Conservation (phyloP, 2,888 invertebrate genomes). For the Ceraclea dissimilis region DNA sequence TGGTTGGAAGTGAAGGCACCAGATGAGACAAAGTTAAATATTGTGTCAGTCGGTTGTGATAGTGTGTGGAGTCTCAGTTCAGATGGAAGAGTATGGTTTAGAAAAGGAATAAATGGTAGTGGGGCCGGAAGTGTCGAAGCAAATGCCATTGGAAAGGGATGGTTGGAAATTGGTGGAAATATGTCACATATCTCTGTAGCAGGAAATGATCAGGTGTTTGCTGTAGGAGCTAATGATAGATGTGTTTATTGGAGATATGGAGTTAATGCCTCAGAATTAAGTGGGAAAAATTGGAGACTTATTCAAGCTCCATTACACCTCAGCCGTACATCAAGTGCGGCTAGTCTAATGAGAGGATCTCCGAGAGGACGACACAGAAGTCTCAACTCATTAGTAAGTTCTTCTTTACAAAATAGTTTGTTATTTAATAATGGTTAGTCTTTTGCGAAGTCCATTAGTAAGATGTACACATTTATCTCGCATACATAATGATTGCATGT, state of each 20-base stretch:
- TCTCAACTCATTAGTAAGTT: constrained; percentile 52
- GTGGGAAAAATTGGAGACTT: constrained; percentile 81
- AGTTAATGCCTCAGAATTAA: constrained; percentile 64
- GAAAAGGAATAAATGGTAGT: constrained; percentile 65
- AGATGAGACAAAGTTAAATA: constrained; percentile 60
- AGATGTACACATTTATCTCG: no score
- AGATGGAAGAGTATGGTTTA: constrained; percentile 81
- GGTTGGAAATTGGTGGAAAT: constrained; percentile 85
- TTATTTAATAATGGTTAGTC: background rate
- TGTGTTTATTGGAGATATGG: constrained; percentile 74
- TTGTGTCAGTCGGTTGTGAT: constrained; percentile 75
- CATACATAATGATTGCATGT: no score
- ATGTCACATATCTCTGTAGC: constrained; percentile 80
- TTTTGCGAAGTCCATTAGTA: no score
- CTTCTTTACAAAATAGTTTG: background rate
- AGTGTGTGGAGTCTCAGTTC: constrained; percentile 75
- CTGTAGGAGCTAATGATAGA: constrained; percentile 75
- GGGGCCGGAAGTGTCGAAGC: constrained; percentile 65
- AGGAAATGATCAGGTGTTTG: constrained; percentile 83
- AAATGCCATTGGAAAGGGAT: constrained; percentile 71
- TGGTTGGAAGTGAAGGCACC: constrained; percentile 78
- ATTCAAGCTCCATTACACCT: constrained; percentile 75
- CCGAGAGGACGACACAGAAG: constrained; percentile 63
- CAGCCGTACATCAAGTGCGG: constrained; percentile 73
- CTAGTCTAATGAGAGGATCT: constrained; percentile 57